A percentile compares a stretch with the other conserved stretches of the same genome.
Evolutionary conservation across 2,888 invertebrate genomes (phyloP).

Genomic region (Drosophila nigritarsus): DNA sequence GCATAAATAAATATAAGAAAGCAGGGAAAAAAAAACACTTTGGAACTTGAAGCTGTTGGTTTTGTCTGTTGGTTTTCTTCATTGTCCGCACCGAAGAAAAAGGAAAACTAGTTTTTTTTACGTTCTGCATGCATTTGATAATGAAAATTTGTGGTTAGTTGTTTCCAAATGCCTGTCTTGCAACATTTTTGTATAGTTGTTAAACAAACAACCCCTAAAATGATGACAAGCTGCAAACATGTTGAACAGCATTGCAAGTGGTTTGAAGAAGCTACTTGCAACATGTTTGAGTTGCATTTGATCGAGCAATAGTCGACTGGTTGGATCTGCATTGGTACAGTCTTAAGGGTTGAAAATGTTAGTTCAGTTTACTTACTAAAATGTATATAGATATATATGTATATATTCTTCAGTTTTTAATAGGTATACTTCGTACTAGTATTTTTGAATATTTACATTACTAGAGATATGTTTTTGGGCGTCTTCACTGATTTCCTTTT

Average conservation of each 20-base stretch:
- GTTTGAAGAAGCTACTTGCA: not conserved
- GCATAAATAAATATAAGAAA: constrained; percentile 71
- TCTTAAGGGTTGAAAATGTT: not conserved
- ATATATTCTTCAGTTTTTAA: not conserved
- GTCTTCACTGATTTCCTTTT: not conserved
- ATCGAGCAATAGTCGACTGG: not conserved
- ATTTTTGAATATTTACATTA: not conserved
- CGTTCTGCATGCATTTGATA: constrained; percentile 19
- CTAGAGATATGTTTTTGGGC: not conserved
- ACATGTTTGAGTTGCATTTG: constrained; percentile 32
- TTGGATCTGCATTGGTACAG: not conserved
- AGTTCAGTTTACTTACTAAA: not conserved
- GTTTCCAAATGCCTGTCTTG: constrained; percentile 13
- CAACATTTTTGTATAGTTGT: not conserved
- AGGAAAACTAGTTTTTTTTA: constrained; percentile 49
- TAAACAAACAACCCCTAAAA: constrained; percentile 54
- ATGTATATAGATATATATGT: not conserved
- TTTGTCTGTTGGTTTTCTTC: constrained; percentile 53
- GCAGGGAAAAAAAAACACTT: constrained; percentile 23
- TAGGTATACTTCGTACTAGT: too few species aligned
- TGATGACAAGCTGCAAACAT: constrained; percentile 25
- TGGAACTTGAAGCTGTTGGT: constrained; percentile 42
- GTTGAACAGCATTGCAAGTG: not conserved
- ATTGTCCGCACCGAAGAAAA: constrained; percentile 43
- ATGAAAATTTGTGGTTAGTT: constrained; percentile 52